Percentiles rank a stretch among this genome's conserved stretches.
Evolutionary conservation across 2,113 vertebrate species (phyloP).

Genomic region (Ceuthmochares aereus): DNA sequence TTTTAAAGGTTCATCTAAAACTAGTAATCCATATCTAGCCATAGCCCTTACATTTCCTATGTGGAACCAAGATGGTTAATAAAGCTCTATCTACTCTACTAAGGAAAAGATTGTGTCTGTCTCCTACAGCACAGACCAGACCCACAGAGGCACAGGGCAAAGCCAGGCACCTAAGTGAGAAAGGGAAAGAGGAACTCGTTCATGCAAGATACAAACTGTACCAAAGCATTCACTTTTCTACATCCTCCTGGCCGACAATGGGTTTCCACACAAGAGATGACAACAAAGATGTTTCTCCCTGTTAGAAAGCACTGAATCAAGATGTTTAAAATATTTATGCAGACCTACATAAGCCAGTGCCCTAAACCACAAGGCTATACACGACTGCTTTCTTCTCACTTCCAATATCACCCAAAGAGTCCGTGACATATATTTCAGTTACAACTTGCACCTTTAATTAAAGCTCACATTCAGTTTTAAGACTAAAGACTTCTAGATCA

Average conservation of each 20-base stretch:
- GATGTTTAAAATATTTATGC: background rate
- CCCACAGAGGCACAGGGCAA: background rate
- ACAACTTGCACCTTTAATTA: constrained; percentile 52
- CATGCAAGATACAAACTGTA: background rate
- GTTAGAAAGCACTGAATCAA: background rate
- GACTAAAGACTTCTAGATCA: constrained; percentile 5
- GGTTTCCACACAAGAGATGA: background rate
- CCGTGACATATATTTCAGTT: constrained; percentile 30
- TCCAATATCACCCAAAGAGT: background rate
- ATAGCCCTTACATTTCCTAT: background rate
- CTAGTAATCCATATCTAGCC: background rate
- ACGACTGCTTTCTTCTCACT: background rate
- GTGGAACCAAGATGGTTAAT: background rate
- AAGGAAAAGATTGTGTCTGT: background rate
- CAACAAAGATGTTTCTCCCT: background rate
- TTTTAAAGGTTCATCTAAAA: background rate
- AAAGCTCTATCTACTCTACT: background rate
- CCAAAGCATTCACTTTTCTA: background rate
- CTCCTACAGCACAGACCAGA: background rate
- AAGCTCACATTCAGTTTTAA: constrained; percentile 10
- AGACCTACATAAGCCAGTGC: background rate
- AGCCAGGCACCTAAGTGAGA: background rate
- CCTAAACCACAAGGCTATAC: background rate
- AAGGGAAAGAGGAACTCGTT: background rate
- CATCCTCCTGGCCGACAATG: background rate